These are phyloP conservation scores for Eupeodes luniger DNA, from an alignment of 2,888 invertebrate genomes.

Conservation along the genomic window DNA sequence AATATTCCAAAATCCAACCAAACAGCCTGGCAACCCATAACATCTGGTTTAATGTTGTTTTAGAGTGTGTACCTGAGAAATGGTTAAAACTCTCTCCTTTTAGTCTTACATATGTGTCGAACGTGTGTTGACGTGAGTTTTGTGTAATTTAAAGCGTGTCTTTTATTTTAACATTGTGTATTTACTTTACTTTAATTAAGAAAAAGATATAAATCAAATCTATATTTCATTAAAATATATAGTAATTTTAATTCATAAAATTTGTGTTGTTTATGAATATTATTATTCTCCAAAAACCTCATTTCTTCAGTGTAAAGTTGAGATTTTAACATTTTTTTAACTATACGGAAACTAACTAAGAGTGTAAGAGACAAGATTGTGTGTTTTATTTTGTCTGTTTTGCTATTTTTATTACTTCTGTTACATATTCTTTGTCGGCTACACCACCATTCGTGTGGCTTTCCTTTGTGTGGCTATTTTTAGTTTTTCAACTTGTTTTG, in stretches of 20 bases:
- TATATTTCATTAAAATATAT: not conserved
- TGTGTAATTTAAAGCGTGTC: slow-evolving; percentile 56
- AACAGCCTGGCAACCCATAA: slow-evolving; percentile 72
- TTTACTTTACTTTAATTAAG: slow-evolving; percentile 8
- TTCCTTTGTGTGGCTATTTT: slow-evolving; percentile 76
- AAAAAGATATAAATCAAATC: slow-evolving; percentile 25
- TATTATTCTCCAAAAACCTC: not conserved
- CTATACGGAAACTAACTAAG: not conserved
- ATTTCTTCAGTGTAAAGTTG: not conserved
- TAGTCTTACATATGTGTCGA: slow-evolving; percentile 77
- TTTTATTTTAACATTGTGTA: slow-evolving; percentile 1
- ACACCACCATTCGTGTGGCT: slow-evolving; percentile 73
- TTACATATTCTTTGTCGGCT: slow-evolving; percentile 49
- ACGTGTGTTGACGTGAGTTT: slow-evolving; percentile 76
- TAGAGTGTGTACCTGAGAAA: slow-evolving; percentile 70
- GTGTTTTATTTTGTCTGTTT: slow-evolving; percentile 34
- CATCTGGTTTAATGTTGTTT: slow-evolving; percentile 65
- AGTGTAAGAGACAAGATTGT: slow-evolving; percentile 16
- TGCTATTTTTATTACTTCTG: slow-evolving; percentile 33
- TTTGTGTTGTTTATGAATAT: not conserved
- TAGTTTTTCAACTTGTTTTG: slow-evolving; percentile 72
- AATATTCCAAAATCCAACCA: slow-evolving; percentile 3
- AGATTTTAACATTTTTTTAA: not conserved
- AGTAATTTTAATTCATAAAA: not conserved
- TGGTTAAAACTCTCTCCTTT: slow-evolving; percentile 77